Base-by-base conservation (phyloP, 2,113 vertebrate genomes). In the Scomber scombrus region DNA sequence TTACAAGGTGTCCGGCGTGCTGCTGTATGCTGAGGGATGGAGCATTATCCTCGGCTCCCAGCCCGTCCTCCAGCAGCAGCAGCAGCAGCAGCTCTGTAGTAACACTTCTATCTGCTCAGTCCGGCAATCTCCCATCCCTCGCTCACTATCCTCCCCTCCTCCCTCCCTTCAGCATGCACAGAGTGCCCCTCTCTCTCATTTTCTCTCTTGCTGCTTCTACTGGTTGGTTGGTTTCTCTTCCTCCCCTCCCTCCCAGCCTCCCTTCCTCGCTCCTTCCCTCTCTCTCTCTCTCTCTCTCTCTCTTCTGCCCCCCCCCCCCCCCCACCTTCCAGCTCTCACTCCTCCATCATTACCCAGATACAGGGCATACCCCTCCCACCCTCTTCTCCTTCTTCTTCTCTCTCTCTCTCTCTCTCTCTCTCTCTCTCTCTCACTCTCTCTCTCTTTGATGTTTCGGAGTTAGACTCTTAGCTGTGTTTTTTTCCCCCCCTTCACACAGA, bases 381-480 rank as follows among this genome's bases (percentile, higher is more conserved):
- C 73, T 54, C 81, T 18, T 52, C 31, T 56, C 19, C 31, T 8
- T 34, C 31, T 4, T 6, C 7, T 8, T 8, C 31, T 55, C 56
- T 29, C 68, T 61, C 23, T 12, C 43, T 66, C 18, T 29, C 63
- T 61, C 52, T 14, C 54, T 66, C 75, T 62, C 58, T 19, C 45
- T 26, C 40, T 64, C 65, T 57, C 65, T 58, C 52, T 0, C 56
- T 46, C 29, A 34, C 74, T 18, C 56, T 43, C 15, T 55, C n/a
- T 82, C 43, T 93, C 93, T 94, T 92, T 93, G 93, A 94, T 95
- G 92, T 91, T 94, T 75, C 79, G 62, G 89, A 94, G 90, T 94
- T 93, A 10, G 81, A 89, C 85, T 93, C 88, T 86, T 57, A 64
- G 82, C 88, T 73, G 81, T 82, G 74, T 19, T n/a, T 18, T 31